Conservation (phyloP, 2,797 vertebrate species). For the Huso huso region DNA sequence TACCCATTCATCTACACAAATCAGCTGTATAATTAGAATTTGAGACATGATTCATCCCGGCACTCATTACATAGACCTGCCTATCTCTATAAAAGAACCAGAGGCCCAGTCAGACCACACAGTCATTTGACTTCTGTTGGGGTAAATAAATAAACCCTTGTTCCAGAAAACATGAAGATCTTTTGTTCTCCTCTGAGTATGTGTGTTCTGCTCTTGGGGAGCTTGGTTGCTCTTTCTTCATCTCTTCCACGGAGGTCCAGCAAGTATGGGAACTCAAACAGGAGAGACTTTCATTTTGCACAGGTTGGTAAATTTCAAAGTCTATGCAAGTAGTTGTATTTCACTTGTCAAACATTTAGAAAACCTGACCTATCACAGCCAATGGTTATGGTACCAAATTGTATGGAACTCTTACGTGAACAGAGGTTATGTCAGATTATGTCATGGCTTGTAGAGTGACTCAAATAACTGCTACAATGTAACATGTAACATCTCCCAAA, state of each 20-base stretch:
- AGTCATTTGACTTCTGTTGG: background rate
- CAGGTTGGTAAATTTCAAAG: constrained; percentile 39
- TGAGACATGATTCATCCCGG: constrained; percentile 49
- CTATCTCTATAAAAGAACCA: constrained; percentile 43
- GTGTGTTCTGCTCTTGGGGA: background rate
- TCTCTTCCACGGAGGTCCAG: background rate
- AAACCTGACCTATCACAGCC: too few relatives aligned
- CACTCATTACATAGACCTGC: constrained; percentile 31
- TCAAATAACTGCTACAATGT: too few relatives aligned
- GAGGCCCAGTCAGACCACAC: constrained; percentile 7
- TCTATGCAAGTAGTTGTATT: too few relatives aligned
- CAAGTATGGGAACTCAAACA: constrained; percentile 24
- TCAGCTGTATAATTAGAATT: constrained; percentile 43
- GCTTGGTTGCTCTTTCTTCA: background rate
- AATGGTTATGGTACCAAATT: too few relatives aligned
- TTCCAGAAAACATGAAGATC: background rate
- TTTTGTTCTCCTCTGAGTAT: background rate
- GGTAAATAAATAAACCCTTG: background rate
- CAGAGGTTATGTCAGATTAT: too few relatives aligned
- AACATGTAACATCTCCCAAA: too few relatives aligned
- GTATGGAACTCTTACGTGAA: too few relatives aligned
- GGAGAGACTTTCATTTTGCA: constrained; percentile 37
- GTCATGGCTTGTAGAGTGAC: too few relatives aligned
- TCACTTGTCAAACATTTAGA: too few relatives aligned
- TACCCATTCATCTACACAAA: constrained; percentile 38